phyloP scores from a whole-genome alignment of 2,888 invertebrate species.

The Stenodera caucasica region DNA sequence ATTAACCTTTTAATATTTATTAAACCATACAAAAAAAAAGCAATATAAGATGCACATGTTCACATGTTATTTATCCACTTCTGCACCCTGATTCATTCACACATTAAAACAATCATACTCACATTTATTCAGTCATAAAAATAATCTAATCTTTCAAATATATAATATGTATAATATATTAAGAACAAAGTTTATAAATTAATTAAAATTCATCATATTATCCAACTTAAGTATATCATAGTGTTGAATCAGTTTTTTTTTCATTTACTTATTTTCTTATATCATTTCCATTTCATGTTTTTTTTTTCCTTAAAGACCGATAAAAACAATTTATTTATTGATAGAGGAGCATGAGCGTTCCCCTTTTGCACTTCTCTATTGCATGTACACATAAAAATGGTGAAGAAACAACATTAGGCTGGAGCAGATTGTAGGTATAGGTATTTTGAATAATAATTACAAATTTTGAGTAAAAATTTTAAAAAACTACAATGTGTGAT shows the following conservation, averaged over 20 bases:
- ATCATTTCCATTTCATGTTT: conserved; percentile 20
- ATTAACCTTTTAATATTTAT: conserved; percentile 31
- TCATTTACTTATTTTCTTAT: conserved; percentile 13
- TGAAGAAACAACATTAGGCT: conserved; percentile 44
- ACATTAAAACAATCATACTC: conserved; percentile 8
- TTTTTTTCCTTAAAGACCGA: conserved; percentile 23
- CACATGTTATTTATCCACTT: conserved; percentile 23
- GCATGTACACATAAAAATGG: conserved; percentile 46
- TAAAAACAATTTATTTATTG: conserved; percentile 29
- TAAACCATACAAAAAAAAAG: conserved; percentile 32
- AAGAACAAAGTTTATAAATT: conserved; percentile 28
- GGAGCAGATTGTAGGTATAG: conserved; percentile 44
- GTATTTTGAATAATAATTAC: conserved; percentile 31
- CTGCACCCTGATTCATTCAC: conserved; percentile 10
- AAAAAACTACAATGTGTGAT: conserved; percentile 45
- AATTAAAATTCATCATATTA: conserved; percentile 20
- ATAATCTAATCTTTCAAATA: conserved; percentile 38
- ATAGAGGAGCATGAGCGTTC: conserved; percentile 29
- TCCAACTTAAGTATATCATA: conserved; percentile 21
- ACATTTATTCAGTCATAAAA: conserved; percentile 19
- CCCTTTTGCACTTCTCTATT: conserved; percentile 43
- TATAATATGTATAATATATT: conserved; percentile 44
- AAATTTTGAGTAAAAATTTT: conserved; percentile 40
- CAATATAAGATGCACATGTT: conserved; percentile 26
- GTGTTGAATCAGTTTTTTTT: conserved; percentile 18